Evolutionary conservation across 2,888 invertebrate genomes (phyloP), one percentile per base, ranked within the genome.

Genomic region (Clusia tigrina): DNA sequence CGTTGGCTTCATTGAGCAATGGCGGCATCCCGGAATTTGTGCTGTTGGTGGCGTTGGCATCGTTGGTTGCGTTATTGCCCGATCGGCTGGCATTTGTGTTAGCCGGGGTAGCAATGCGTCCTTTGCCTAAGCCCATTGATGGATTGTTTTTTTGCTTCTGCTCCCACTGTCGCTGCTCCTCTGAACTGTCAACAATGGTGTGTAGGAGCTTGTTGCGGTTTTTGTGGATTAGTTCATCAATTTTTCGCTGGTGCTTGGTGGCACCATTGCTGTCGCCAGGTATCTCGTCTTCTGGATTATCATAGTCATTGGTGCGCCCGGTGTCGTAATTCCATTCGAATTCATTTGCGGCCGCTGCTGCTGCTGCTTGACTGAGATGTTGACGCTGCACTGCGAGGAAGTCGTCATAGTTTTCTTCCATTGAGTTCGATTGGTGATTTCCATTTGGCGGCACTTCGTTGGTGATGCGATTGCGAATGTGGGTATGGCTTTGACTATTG

Each of bases 11-110:
- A 24, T 24, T 17, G 20, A 54, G 48, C 58, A 57, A 18, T 20
- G 54, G 18, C 62, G 62, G 38, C 60, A 38, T 1, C 42, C 56
- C 38, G 54, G 42, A 60, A 42, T 51, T 57, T 20, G 60, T 26
- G 15, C 48, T 42, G 32, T 20, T 32, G 18, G 20, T 58, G 37
- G 22, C 22, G 58, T 46, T 48, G 22, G 23, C 25, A 54, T 20
- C 48, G 53, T 42, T 56, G 56, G 32, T 46, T 48, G 3, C 46
- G 18, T 6, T 6, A 25, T 42, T 37, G 52, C 25, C 24, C 22
- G n/a, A 17, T 32, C 24, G n/a, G n/a, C n/a, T n/a, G n/a, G n/a
- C n/a, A 24, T n/a, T 22, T 18, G 20, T 22, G 24, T 17, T 24
- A 12, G n/a, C n/a, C 6, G 20, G 18, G 23, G 38, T 17, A 15